Evolutionary conservation across 2,797 vertebrate species (phyloP), one percentile per base, ranked within the genome.

Genomic region (Eupleurogrammus muticus): DNA sequence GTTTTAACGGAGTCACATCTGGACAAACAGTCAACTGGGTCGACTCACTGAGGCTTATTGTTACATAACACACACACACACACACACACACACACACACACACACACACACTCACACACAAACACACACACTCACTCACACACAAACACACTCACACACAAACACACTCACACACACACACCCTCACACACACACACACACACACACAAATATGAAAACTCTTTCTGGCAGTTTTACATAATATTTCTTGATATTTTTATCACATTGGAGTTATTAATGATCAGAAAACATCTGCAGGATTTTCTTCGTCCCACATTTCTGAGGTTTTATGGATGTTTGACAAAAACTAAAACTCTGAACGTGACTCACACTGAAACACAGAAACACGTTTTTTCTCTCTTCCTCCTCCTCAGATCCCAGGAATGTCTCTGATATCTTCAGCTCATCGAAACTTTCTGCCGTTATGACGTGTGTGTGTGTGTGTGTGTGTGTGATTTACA

Each of bases 341-440:
- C 6, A 13, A 42, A 14, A 16, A 14, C 14, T 42, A 42, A 42
- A 11, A 3, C 10, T 38, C 2, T 4, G 13, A 13, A 38, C 3
- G 38, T 40, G 13, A 6, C 0, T 42, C 38, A 16, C 16, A 42
- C 38, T 42, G 38, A 42, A 42, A 5, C 4, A 44, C 7, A n/a
- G 5, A 5, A 44, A 44, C 9, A 44, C 17, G 40, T 17, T 16
- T 40, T 40, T 40, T 24, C 0, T 32, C 28, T 20, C 60, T 0
- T 14, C 44, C 57, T 70, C 70, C 65, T 80, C 61, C 48, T 82
- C 81, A 78, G 56, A 35, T 69, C 76, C 57, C 17, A 73, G 75
- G 81, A 84, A 86, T 86, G 55, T 73, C 50, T 63, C 23, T 3
- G 56, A 83, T 75, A 73, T n/a, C 83, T 82, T 77, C 77, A 55